phyloP scores from a whole-genome alignment of 2,797 vertebrate genomes.

The Karalla daura region DNA sequence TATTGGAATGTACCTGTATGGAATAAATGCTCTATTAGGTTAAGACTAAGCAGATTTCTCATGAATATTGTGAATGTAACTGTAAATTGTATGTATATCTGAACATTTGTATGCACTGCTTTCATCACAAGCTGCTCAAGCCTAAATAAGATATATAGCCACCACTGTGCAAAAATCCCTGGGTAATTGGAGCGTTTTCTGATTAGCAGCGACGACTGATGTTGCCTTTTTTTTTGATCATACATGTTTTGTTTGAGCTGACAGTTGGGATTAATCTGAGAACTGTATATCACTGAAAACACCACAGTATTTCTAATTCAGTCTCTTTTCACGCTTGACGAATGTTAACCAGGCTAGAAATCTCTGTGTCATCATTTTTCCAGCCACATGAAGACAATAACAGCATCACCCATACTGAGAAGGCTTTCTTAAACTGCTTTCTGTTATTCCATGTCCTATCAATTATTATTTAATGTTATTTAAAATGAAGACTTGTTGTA shows the following conservation, averaged over 20 bases:
- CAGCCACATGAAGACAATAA: neutral
- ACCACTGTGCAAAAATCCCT: no score
- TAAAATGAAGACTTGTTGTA: neutral
- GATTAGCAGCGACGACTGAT: neutral
- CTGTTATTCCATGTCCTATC: neutral
- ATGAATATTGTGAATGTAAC: neutral
- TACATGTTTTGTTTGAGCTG: neutral
- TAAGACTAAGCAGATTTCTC: neutral
- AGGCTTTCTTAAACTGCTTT: no score
- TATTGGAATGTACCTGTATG: neutral
- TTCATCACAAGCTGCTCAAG: neutral
- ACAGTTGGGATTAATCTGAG: neutral
- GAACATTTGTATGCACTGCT: neutral
- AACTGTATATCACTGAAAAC: neutral
- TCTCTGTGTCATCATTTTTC: neutral
- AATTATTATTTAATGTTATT: no score
- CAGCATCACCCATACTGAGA: neutral
- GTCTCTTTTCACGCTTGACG: neutral
- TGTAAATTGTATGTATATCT: neutral
- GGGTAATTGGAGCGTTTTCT: neutral
- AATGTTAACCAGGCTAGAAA: neutral
- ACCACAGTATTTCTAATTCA: neutral
- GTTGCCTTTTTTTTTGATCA: neutral
- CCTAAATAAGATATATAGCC: neutral
- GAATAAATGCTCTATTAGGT: neutral